phyloP scores from a whole-genome alignment of 1,140 invertebrate genomes.

The Stratiolaelaps scimitus region DNA sequence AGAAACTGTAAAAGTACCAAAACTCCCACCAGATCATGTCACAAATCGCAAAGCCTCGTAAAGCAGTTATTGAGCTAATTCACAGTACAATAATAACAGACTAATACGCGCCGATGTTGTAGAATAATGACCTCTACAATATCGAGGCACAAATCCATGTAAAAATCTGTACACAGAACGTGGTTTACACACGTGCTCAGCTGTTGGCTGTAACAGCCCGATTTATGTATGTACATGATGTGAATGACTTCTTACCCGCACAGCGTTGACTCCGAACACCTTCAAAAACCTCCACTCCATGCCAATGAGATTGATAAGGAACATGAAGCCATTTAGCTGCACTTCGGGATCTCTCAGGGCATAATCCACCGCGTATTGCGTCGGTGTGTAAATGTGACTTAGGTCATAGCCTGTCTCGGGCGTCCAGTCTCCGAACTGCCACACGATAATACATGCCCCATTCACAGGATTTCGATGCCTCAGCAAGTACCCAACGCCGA shows the following conservation, averaged over 20 bases:
- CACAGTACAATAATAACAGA: too few relatives aligned
- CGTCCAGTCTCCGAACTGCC: slow-evolving; percentile 29
- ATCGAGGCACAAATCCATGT: too few relatives aligned
- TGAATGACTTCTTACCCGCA: slow-evolving; percentile 3
- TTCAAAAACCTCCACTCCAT: slow-evolving; percentile 12
- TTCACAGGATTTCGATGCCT: slow-evolving; percentile 22
- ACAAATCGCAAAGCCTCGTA: too few relatives aligned
- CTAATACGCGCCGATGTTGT: too few relatives aligned
- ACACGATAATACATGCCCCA: slow-evolving; percentile 20
- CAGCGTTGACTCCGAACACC: slow-evolving; percentile 12
- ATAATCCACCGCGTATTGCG: neutral
- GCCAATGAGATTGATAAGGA: slow-evolving; percentile 17
- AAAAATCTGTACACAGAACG: too few relatives aligned
- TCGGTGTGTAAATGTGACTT: slow-evolving; percentile 12
- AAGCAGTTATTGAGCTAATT: too few relatives aligned
- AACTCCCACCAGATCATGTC: too few relatives aligned
- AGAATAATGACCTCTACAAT: too few relatives aligned
- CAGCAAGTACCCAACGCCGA: slow-evolving; percentile 27
- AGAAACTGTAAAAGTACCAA: too few relatives aligned
- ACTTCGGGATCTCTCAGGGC: slow-evolving; percentile 7
- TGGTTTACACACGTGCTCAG: too few relatives aligned
- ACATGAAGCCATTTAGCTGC: slow-evolving; percentile 20
- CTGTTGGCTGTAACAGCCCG: too few relatives aligned
- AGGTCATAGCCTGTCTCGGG: slow-evolving; percentile 5
- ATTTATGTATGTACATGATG: too few relatives aligned